Conservation (phyloP, 2,888 invertebrate species). For the Pristionchus entomophagus region DNA sequence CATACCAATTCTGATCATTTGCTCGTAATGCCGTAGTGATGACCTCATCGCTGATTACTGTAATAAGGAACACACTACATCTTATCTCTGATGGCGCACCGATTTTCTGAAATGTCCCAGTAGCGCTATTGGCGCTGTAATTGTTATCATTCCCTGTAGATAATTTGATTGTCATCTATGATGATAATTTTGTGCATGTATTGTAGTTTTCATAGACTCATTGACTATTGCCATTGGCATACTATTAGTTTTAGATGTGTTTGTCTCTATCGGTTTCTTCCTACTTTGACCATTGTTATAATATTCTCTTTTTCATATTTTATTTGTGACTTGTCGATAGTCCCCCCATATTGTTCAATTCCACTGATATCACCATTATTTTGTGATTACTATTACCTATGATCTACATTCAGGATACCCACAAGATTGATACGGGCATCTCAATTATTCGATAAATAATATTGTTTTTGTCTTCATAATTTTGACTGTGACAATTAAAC, state of each 20-base stretch:
- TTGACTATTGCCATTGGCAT: not conserved
- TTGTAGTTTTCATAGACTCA: not conserved
- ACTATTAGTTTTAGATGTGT: not conserved
- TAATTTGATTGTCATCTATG: not conserved
- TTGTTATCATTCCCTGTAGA: not conserved
- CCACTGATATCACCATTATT: constrained; percentile 3
- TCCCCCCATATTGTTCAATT: not conserved
- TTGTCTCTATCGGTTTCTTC: not conserved
- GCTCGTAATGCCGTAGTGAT: too few species aligned
- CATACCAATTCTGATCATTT: constrained; percentile 26
- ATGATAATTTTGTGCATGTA: not conserved
- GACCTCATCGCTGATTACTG: too few species aligned
- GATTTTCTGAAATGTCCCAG: too few species aligned
- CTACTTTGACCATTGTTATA: not conserved
- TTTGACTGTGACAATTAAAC: too few species aligned
- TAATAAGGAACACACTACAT: too few species aligned
- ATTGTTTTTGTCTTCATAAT: too few species aligned
- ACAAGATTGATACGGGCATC: not conserved
- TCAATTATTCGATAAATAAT: not conserved
- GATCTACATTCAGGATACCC: constrained; percentile 32
- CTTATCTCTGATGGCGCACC: too few species aligned
- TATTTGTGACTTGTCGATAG: too few species aligned
- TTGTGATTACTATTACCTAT: constrained; percentile 24
- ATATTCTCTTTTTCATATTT: not conserved
- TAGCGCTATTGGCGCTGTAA: too few species aligned